Evolutionary conservation across 1,140 invertebrate genomes (phyloP), one percentile per base, ranked within the genome.

Genomic region (Microplitis mediator): DNA sequence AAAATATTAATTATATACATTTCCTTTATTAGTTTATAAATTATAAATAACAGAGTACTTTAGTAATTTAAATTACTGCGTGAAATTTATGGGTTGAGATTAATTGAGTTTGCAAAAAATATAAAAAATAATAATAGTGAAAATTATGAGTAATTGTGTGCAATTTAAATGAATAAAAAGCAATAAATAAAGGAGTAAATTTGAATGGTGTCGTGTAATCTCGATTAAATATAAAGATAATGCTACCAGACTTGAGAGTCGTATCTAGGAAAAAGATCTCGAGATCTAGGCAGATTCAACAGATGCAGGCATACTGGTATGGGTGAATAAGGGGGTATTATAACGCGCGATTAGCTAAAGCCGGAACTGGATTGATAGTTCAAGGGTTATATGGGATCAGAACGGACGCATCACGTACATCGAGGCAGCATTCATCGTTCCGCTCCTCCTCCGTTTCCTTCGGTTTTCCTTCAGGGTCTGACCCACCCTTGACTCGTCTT

Each of bases 331-430:
- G 67, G 51, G 60, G 71, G 65, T 60, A 75, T 75, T 75, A 75
- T 72, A 73, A 76, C 32, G 65, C 39, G 45, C 64, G 76, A 80
- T 79, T 79, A 80, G 73, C 65, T 69, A 73, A 75, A 79, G 75
- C 73, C 76, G 66, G 73, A 77, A 80, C 74, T 76, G 66, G 51
- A 65, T 31, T 16, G 35, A 72, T 70, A 72, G 72, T 76, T 76
- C 74, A 74, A 75, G 73, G 75, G 78, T 76, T 75, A 58, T 75
- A 75, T 72, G 70, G 73, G 74, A 77, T 60, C 68, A 36, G 23
- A 66, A 54, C 61, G 60, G 61, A 54, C 61, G 61, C 61, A 71
- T 71, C 60, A 71, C 60, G 69, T 71, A 71, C 51, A 71, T 71
- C 60, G 36, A 54, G 31, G n/a, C 50, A n/a, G n/a, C 60, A 64